A percentile compares a stretch with the other conserved stretches of the same genome.
These are phyloP conservation scores for Anticlea derivata DNA, from an alignment of 2,888 invertebrate genomes.

Conservation along the genomic window DNA sequence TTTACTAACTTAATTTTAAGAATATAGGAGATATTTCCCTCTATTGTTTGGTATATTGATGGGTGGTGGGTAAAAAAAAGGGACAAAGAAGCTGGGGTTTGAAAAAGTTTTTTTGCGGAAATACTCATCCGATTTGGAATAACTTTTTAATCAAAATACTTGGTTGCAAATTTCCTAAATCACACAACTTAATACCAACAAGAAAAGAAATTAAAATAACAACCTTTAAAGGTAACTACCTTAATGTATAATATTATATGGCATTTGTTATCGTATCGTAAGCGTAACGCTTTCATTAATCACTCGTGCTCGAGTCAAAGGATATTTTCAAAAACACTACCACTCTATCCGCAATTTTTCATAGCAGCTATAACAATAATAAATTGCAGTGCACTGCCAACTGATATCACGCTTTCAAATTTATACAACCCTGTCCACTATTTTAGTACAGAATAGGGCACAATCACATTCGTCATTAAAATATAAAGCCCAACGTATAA, in stretches of 20 bases:
- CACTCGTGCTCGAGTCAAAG: no score
- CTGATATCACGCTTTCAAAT: conserved; percentile 12
- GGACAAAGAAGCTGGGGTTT: no score
- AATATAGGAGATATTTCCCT: conserved; percentile 71
- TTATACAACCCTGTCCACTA: conserved; percentile 9
- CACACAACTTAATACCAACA: no score
- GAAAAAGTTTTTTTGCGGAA: no score
- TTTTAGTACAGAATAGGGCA: conserved; percentile 4
- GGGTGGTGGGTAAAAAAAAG: conserved; percentile 16
- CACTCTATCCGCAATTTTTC: no score
- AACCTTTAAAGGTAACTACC: no score
- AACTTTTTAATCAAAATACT: neutral
- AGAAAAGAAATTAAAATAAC: no score
- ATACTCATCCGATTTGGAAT: neutral
- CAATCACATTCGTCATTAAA: conserved; percentile 14
- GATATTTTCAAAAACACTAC: no score
- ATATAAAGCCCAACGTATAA: conserved; percentile 16
- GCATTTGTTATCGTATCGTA: no score
- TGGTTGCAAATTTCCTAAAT: neutral
- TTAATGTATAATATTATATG: no score
- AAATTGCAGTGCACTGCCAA: neutral
- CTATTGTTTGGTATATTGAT: conserved; percentile 68
- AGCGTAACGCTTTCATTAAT: no score
- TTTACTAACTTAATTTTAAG: conserved; percentile 81
- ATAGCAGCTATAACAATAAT: neutral